Base-by-base conservation (phyloP, 2,888 invertebrate genomes). In the Chrysodeixis includens region DNA sequence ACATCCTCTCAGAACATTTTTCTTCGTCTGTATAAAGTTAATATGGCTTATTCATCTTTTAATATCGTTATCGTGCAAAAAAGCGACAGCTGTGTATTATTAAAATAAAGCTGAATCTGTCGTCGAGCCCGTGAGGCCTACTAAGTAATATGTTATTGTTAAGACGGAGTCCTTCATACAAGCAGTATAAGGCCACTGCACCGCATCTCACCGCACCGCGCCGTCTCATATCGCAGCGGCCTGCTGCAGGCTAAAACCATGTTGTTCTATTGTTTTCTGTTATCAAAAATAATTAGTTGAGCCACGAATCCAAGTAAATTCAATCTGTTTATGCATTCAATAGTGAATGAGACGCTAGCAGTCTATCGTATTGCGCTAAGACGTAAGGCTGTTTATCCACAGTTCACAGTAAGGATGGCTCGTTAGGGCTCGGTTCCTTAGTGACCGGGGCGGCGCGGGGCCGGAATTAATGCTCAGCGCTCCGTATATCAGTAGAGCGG, bases 261-360 rank as follows among this genome's bases (percentile, higher is more conserved):
- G n/a, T 7, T 22, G 22, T 14, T 20, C 26, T 7, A 16, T 9
- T 26, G 18, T 35, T 53, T 62, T 44, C 10, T 20, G 26, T n/a
- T 18, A 35, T 63, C 63, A 54, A 74, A 57, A 70, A 58, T 62
- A 65, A 66, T 70, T 70, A 32, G 26, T 61, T 14, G 52, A 16
- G 30, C 40, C 16, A 49, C 12, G 16, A 40, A 40, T n/a, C 40
- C 8, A 44, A 18, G 7, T 18, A 44, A 66, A 53, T 56, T 71
- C 66, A 66, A 61, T 54, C 71, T 59, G 46, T 18, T 18, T 51
- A 35, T 35, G 52, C 44, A 35, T 30, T 57, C 30, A 20, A 74
- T 64, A 61, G 20, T 51, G 44, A 32, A 30, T 49, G 20, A 51
- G 56, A n/a, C 22, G n/a, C 18, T 26, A 56, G 63, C 44, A 44